Conservation (phyloP, 2,113 vertebrate genomes). For the Trachemys scripta region DNA sequence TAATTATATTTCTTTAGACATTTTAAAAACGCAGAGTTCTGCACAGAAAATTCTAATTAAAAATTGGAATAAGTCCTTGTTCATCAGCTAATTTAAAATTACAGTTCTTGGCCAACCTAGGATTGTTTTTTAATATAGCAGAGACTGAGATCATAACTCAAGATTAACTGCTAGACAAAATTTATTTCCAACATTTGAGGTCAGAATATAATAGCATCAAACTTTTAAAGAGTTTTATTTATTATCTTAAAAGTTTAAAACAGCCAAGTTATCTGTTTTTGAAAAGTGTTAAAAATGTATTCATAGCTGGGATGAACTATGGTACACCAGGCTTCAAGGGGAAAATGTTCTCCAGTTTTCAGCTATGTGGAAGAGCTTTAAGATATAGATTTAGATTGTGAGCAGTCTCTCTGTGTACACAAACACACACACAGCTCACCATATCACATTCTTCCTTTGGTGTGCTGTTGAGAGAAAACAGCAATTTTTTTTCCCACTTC, state of each 20-base stretch:
- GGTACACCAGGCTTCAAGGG: background rate
- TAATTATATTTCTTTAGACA: background rate
- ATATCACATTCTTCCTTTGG: accelerated
- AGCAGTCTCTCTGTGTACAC: background rate
- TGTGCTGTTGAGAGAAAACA: accelerated
- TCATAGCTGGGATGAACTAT: background rate
- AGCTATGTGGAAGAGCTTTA: background rate
- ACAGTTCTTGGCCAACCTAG: background rate
- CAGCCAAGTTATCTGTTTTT: background rate
- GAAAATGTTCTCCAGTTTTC: no score
- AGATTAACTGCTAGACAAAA: background rate
- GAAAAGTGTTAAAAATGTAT: background rate
- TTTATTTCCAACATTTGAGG: background rate
- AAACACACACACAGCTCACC: no score
- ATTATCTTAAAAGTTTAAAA: background rate
- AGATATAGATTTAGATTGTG: background rate
- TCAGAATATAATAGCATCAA: background rate
- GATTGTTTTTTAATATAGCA: slow-evolving; percentile 5
- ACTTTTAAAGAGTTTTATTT: background rate
- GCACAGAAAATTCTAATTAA: background rate
- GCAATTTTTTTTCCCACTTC: background rate
- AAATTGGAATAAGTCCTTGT: background rate
- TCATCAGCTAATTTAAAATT: background rate
- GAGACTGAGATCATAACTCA: background rate
- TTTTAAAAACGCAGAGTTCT: slow-evolving; percentile 3